Percentiles rank a stretch among this genome's conserved stretches.
These are phyloP conservation scores for Ciconia boyciana DNA, from an alignment of 2,113 vertebrate species.

Conservation along the genomic window DNA sequence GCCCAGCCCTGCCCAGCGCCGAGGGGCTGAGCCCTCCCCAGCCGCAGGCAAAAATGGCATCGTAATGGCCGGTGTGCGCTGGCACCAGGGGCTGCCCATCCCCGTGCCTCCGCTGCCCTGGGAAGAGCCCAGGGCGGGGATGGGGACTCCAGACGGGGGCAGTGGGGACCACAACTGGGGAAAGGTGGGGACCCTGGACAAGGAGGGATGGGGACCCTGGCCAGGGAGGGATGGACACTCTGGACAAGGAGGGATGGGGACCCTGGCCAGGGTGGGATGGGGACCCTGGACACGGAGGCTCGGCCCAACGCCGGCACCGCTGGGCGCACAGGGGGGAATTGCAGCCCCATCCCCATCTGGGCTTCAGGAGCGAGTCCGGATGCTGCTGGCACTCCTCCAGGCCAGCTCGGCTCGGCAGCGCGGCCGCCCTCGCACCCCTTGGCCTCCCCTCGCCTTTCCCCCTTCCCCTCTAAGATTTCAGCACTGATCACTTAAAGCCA, in stretches of 20 bases:
- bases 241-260: too few species aligned
- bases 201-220: too few species aligned
- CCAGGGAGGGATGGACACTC: too few species aligned
- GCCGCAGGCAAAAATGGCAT: constrained; percentile 7
- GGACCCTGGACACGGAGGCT: too few species aligned
- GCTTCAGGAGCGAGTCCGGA: not conserved
- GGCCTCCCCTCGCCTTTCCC: not conserved
- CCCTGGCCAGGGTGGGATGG: too few species aligned
- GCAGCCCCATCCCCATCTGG: not conserved
- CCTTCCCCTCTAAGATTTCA: constrained; percentile 7
- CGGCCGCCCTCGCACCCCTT: not conserved
- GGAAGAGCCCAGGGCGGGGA: not conserved
- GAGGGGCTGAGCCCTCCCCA: not conserved
- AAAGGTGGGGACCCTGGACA: too few species aligned
- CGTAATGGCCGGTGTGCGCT: not conserved
- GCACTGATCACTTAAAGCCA: not conserved
- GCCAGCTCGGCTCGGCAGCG: not conserved
- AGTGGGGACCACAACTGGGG: too few species aligned
- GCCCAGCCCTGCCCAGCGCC: not conserved
- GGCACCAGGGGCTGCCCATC: not conserved
- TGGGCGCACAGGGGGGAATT: fast-evolving
- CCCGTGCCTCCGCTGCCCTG: fast-evolving
- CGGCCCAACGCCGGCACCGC: fast-evolving
- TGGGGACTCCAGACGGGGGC: too few species aligned
- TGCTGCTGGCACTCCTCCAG: not conserved